These are phyloP conservation scores for Augochlora pura DNA, from an alignment of 1,140 invertebrate species.

Conservation along the genomic window DNA sequence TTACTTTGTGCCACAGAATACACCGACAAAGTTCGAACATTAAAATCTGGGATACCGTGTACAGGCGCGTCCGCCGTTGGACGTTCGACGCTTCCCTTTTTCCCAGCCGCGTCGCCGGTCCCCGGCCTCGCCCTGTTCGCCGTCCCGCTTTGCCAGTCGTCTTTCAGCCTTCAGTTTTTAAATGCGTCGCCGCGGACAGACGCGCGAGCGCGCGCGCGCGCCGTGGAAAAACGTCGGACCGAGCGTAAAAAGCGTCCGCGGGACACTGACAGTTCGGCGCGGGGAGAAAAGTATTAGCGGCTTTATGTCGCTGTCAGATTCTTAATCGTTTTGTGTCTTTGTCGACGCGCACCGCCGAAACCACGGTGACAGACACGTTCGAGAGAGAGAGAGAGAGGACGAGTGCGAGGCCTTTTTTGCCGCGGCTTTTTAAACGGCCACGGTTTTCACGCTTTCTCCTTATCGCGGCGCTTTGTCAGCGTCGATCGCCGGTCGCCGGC, in stretches of 20 bases:
- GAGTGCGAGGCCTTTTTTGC: constrained; percentile 11
- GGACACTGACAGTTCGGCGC: constrained; percentile 15
- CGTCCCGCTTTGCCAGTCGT: constrained; percentile 18
- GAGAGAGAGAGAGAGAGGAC: neutral
- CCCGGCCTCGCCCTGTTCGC: neutral
- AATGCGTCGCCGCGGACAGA: neutral
- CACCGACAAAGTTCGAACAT: no score
- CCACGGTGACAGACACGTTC: neutral
- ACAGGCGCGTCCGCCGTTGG: no score
- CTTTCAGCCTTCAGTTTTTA: constrained; percentile 19
- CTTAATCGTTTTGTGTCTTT: constrained; percentile 8
- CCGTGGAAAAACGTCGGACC: no score
- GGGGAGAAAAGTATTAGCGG: constrained; percentile 31
- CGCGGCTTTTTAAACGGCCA: neutral
- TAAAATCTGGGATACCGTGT: no score
- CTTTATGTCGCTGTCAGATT: constrained; percentile 36
- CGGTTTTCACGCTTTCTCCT: neutral
- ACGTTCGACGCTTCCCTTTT: neutral
- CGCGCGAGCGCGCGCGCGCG: no score
- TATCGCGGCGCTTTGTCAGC: constrained; percentile 25
- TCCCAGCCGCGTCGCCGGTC: no score
- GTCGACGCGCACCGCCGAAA: neutral
- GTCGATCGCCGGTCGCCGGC: neutral
- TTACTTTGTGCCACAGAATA: no score
- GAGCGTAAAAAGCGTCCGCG: constrained; percentile 17